Evolutionary conservation across 1,140 invertebrate species (phyloP), one percentile per base, ranked within the genome.

Genomic region (Drosophila sturtevanti): DNA sequence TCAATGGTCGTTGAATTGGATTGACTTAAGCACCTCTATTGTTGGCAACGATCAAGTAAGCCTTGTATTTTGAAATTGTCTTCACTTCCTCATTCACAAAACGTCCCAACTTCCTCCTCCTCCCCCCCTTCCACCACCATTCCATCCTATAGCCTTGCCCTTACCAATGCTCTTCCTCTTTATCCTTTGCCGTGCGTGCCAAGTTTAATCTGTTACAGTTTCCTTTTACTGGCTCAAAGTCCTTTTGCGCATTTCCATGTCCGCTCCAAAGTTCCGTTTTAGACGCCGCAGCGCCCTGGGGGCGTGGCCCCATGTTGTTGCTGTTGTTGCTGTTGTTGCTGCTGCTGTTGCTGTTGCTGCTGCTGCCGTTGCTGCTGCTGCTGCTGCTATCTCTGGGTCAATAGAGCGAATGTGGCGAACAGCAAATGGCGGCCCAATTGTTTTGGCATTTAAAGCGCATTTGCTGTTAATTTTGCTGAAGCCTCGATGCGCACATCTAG

Each of bases 131-230:
- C n/a, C n/a, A n/a, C n/a, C n/a, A 7, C 35, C 7, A 11, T 68
- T 55, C 31, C 24, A n/a, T n/a, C n/a, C n/a, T n/a, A n/a, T n/a
- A n/a, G 4, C 27, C 27, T 4, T 4, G 27, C 44, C 60, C 14
- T 41, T 48, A 12, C 56, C 0, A 31, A 4, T 2, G 21, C 51
- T n/a, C 67, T 37, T 61, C 59, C 63, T 54, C 72, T 60, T 66
- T 63, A 74, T 66, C 52, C 62, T 77, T 72, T 68, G 72, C 75
- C 68, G 48, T 72, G 69, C 81, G 82, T 89, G 84, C 82, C 84
- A 87, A 87, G 84, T 79, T 82, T 87, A 87, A 87, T 87, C 82
- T 82, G 82, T 82, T 87, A 59, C 68, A 82, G 82, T 76, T 86
- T 87, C 82, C 82, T 86, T 86, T 87, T 70, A 48, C 41, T 21